Percentiles rank a stretch among this genome's conserved stretches.
phyloP scores from a whole-genome alignment of 2,888 invertebrate species.

The Steinernema hermaphroditum region DNA sequence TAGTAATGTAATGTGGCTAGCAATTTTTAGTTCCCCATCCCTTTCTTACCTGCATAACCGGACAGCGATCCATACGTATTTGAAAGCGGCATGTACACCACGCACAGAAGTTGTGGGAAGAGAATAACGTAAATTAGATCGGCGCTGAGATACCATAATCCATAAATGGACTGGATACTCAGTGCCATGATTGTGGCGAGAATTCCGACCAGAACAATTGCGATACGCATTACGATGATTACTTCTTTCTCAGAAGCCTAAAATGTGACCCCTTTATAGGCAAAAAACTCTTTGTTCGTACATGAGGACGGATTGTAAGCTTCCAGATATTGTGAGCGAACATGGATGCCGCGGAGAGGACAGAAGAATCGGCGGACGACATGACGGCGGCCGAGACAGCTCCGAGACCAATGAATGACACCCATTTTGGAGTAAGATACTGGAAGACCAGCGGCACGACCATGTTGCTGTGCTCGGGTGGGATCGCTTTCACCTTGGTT shows the following conservation, averaged over 20 bases:
- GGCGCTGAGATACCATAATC: conserved; percentile 97
- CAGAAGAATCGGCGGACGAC: conserved; percentile 98
- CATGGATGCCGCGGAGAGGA: conserved; percentile 96
- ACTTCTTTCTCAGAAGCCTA: conserved; percentile 96
- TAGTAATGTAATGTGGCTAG: too few relatives aligned
- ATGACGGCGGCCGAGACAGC: conserved; percentile 98
- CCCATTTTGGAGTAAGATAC: conserved; percentile 90
- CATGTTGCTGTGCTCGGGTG: conserved; percentile 79
- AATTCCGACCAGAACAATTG: conserved; percentile 87
- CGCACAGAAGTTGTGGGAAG: conserved; percentile 95
- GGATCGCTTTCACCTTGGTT: conserved; percentile 57
- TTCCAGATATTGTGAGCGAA: conserved; percentile 98
- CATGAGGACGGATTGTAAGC: conserved; percentile 89
- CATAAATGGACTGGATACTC: conserved; percentile 95
- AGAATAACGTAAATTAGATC: conserved; percentile 97
- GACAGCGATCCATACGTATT: conserved; percentile 93
- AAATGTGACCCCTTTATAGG: too few relatives aligned
- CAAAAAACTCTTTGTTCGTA: too few relatives aligned
- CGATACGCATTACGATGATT: conserved; percentile 81
- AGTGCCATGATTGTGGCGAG: conserved; percentile 89
- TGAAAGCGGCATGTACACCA: conserved; percentile 90
- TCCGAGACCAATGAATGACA: conserved; percentile 95
- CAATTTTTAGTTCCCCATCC: too few relatives aligned
- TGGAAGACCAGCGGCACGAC: conserved; percentile 91
- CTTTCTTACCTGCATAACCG: conserved; percentile 64